Evolutionary conservation across 2,888 invertebrate genomes (phyloP), one percentile per base, ranked within the genome.

Genomic region (Microdon myrmicae): DNA sequence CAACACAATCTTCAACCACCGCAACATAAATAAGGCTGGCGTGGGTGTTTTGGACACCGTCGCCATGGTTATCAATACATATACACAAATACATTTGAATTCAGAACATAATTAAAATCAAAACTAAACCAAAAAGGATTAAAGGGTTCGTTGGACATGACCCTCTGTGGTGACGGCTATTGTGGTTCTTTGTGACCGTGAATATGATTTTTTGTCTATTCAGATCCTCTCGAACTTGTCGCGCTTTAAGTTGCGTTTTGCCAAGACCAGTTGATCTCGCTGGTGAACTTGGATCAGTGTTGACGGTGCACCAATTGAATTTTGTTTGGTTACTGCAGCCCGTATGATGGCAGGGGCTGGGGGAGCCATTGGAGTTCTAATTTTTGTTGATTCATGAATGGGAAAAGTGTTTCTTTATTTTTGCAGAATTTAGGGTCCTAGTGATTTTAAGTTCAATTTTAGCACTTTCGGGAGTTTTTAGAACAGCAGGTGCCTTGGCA

Each of bases 201-300:
- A n/a, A n/a, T n/a, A n/a, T n/a, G n/a, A n/a, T n/a, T n/a, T n/a
- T n/a, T n/a, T n/a, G n/a, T n/a, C n/a, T 10, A 4, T 28, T 8
- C 47, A 55, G 16, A 14, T 35, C 10, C 55, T 39, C 20, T 77
- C 77, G 7, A 80, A 71, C 34, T 73, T 72, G 4, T 76, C 73
- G 2, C 73, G 74, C 49, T 88, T 87, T 67, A 90, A 90, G 73
- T 83, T 86, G 67, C 89, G 81, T 71, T 91, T 91, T 10, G 89
- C 87, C 38, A 85, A 83, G 75, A 91, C 79, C 20, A 92, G 79
- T 70, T 86, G 83, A 68, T 87, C 85, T 32, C 89, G 81, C 0
- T 87, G 83, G 75, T 90, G 88, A 2, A 77, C 71, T n/a, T n/a
- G n/a, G 12, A 68, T 14, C 10, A 71, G 48, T 16, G 69, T 66